Percentiles rank a stretch among this genome's conserved stretches.
phyloP scores from a whole-genome alignment of 2,113 vertebrate species.

The Passerina amoena region DNA sequence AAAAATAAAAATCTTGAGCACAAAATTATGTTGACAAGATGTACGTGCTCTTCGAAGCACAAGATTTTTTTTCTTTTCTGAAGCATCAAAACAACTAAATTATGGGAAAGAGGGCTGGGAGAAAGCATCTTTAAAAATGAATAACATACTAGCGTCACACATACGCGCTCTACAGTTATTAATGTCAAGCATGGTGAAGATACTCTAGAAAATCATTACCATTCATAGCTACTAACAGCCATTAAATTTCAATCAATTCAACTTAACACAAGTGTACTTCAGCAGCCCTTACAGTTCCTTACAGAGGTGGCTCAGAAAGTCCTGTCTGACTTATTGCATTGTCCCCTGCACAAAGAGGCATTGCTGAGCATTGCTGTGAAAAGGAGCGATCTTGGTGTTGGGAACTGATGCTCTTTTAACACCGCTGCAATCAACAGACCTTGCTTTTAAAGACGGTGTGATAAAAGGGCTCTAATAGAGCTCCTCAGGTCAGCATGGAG shows the following conservation, averaged over 20 bases:
- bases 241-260: slow-evolving; percentile 94
- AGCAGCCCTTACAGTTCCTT: slow-evolving; percentile 77
- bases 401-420: slow-evolving; percentile 72
- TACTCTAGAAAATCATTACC: slow-evolving; percentile 82
- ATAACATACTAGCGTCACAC: slow-evolving; percentile 41
- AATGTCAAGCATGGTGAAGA: slow-evolving; percentile 80
- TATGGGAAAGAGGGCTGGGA: slow-evolving; percentile 63
- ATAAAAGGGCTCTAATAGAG: slow-evolving; percentile 9
- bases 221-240: slow-evolving; percentile 86
- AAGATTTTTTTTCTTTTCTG: slow-evolving; percentile 20
- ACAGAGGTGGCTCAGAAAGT: slow-evolving; percentile 75
- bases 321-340: slow-evolving; percentile 81
- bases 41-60: slow-evolving; percentile 51
- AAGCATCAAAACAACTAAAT: slow-evolving; percentile 76
- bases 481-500: neutral
- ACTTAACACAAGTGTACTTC: slow-evolving; percentile 87
- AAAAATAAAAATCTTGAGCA: slow-evolving; percentile 73
- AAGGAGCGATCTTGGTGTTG: slow-evolving; percentile 48
- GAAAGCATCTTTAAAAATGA: slow-evolving; percentile 67
- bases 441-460: neutral
- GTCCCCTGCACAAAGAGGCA: slow-evolving; percentile 75
- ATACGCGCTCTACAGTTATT: slow-evolving; percentile 73
- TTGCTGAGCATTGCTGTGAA: slow-evolving; percentile 62
- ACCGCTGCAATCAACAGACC: slow-evolving; percentile 38
- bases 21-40: slow-evolving; percentile 78